These are phyloP conservation scores for Porites australiensis DNA, from an alignment of 64 coral and sea anemone genomes.

Conservation along the genomic window DNA sequence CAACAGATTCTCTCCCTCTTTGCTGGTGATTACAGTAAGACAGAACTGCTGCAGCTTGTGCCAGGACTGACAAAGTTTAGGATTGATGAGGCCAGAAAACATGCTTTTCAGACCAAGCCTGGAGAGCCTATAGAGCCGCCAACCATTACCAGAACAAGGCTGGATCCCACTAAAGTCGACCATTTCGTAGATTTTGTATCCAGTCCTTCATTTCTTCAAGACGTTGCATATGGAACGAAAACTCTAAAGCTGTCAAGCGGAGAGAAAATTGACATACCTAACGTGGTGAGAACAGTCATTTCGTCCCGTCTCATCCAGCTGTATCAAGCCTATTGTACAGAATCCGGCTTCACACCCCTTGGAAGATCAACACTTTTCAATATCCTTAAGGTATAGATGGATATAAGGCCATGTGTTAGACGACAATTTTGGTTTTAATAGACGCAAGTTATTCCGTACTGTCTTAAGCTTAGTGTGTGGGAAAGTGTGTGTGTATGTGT, in stretches of 20 bases:
- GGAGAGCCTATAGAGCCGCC: no score
- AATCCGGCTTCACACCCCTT: background rate
- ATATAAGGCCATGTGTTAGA: background rate
- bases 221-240: constrained; percentile 13
- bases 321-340: background rate
- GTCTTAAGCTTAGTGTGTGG: background rate
- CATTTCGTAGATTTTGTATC: constrained; percentile 39
- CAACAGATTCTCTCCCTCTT: no score
- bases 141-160: background rate
- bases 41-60: no score
- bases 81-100: no score
- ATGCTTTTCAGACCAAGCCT: no score
- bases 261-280: background rate
- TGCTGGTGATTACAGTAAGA: no score
- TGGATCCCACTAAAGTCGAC: constrained; percentile 27
- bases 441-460: background rate
- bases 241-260: background rate
- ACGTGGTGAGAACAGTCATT: constrained; percentile 1
- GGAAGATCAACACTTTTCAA: constrained; percentile 11
- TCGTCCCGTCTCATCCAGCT: background rate
- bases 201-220: background rate
- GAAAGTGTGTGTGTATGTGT: no score
- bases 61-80: no score
- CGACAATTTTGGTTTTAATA: no score
- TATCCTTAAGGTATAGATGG: constrained; percentile 19